Conservation (phyloP, 2,888 invertebrate species). For the Andrena minutula region DNA sequence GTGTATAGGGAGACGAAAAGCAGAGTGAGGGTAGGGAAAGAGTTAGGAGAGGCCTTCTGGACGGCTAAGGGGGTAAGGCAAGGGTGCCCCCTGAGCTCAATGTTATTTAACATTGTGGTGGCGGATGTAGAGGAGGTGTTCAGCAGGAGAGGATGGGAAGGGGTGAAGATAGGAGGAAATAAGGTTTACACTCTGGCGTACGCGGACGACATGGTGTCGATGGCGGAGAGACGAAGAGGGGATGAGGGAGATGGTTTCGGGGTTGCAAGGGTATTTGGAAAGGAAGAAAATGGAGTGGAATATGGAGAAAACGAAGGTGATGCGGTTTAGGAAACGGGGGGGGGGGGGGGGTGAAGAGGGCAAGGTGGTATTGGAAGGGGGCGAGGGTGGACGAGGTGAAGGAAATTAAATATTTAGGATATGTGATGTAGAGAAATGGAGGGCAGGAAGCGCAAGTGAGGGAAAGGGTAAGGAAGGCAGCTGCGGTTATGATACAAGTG, state of each 20-base stretch:
- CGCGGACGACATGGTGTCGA: neutral
- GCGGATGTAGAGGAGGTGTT: neutral
- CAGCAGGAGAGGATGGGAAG: neutral
- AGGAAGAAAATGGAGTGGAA: neutral
- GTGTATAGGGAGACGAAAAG: too few relatives aligned
- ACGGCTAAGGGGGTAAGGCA: too few relatives aligned
- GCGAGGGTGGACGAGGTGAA: neutral
- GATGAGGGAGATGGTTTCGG: neutral
- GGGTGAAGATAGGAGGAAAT: neutral
- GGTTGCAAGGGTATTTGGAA: neutral
- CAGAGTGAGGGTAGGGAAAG: too few relatives aligned
- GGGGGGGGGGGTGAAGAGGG: neutral
- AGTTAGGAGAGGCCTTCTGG: too few relatives aligned
- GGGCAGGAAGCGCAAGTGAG: neutral
- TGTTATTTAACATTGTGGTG: neutral
- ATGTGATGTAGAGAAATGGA: neutral
- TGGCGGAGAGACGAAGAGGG: neutral
- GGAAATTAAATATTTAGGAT: neutral
- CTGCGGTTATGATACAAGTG: neutral
- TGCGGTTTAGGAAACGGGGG: neutral
- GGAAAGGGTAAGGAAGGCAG: neutral
- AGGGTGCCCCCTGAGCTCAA: too few relatives aligned
- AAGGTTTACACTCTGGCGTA: neutral
- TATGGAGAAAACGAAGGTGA: neutral
- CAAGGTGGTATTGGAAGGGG: too few relatives aligned